Percentiles rank a stretch among this genome's conserved stretches.
Conservation (phyloP, 1,140 invertebrate species). For the Nasonia vitripennis region DNA sequence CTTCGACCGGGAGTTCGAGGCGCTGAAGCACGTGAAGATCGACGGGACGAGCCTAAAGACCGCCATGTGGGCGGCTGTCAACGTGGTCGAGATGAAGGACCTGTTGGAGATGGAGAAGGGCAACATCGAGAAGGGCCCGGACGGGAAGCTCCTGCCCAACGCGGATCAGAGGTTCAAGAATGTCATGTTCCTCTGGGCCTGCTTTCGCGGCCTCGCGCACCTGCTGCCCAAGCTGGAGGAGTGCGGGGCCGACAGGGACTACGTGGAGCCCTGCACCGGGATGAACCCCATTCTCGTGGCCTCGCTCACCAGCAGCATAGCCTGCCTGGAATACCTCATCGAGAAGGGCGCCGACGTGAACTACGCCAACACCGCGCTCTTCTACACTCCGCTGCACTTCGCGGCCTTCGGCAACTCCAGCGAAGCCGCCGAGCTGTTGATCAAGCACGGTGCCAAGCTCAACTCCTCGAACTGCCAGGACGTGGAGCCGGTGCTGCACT, state of each 20-base stretch:
- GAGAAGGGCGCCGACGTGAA: conserved; percentile 65
- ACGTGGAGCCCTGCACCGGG: conserved; percentile 66
- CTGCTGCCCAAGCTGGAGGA: conserved; percentile 65
- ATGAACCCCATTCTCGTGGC: conserved; percentile 67
- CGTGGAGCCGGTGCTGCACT: conserved; percentile 76
- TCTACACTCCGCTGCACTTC: conserved; percentile 78
- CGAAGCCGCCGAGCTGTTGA: conserved; percentile 74
- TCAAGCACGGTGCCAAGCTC: conserved; percentile 74
- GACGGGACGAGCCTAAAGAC: conserved; percentile 71
- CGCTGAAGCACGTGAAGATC: conserved; percentile 66
- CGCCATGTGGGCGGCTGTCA: conserved; percentile 69
- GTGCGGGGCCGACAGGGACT: conserved; percentile 61
- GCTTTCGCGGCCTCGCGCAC: conserved; percentile 65
- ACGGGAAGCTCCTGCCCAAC: conserved; percentile 45
- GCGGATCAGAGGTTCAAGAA: conserved; percentile 61
- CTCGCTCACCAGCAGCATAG: conserved; percentile 63
- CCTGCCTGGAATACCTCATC: conserved; percentile 69
- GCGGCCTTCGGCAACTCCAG: conserved; percentile 76
- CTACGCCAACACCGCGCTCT: conserved; percentile 69
- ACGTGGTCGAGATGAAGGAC: conserved; percentile 67
- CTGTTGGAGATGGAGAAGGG: conserved; percentile 71
- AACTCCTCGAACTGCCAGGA: conserved; percentile 55
- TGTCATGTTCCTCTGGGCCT: conserved; percentile 68
- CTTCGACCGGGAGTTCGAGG: conserved; percentile 67
- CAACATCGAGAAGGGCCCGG: conserved; percentile 50